Evolutionary conservation across 2,113 vertebrate genomes (phyloP), one percentile per base, ranked within the genome.

Genomic region (Psephotus haematonotus): DNA sequence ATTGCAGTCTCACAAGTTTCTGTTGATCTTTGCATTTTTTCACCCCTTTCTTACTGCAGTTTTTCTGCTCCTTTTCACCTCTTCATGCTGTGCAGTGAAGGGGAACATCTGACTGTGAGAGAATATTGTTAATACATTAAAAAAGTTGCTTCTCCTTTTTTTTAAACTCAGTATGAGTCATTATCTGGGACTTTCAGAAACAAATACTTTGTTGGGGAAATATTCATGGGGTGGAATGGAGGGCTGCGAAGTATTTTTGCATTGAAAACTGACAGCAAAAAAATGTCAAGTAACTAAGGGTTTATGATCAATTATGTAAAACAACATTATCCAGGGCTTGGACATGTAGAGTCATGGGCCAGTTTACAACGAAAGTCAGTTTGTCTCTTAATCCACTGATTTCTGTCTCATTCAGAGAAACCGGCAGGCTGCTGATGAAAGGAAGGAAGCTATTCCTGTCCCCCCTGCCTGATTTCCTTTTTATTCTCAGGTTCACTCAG

Each of bases 81-180:
- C 31, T 72, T 86, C 74, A 55, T 63, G 65, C 68, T 86, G 60
- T 86, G 92, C 69, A 84, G 47, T 62, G 82, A 91, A 95, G 89
- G 31, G 50, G 68, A 96, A 96, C 84, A 95, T 77, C 82, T 96
- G 82, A 33, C 67, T 87, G 18, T 86, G 88, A 72, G 53, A 93
- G 16, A 82, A 64, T 79, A 85, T 46, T 76, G 43, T 25, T 83
- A 81, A 83, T 90, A 78, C 7, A 79, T 79, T 72, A 33, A 79
- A 96, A 93, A 91, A 1, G 3, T 82, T 70, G 76, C 91, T 94
- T 90, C 90, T 95, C 68, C 64, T 88, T 96, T 97, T 94, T 68
- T 4, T 46, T 14, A 59, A 90, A 76, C 22, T 69, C 91, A 60
- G 39, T 88, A 86, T 97, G 97, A 97, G 69, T 96, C 93, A 95